Evolutionary conservation across 2,113 vertebrate species (phyloP).

Genomic region (Bufo gargarizans): DNA sequence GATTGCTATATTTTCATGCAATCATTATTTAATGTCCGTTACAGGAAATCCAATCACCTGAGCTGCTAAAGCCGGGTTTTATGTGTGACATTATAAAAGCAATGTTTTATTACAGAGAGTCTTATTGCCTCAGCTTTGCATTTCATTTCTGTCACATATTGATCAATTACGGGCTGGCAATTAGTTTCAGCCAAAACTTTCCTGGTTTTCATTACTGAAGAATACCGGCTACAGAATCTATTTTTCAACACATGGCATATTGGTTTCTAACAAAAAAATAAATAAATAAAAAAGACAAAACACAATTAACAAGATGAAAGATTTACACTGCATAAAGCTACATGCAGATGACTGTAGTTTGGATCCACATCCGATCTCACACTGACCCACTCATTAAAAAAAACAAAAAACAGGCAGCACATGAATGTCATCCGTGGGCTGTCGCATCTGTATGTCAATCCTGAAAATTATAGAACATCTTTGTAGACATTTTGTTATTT

Average conservation of each 20-base stretch:
- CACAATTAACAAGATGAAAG: neutral
- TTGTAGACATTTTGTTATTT: no score
- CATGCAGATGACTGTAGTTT: no score
- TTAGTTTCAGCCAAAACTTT: neutral
- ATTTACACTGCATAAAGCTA: no score
- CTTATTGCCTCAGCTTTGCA: neutral
- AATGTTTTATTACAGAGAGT: constrained; percentile 1
- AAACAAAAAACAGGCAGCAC: no score
- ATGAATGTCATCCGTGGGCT: no score
- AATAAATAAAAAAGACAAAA: neutral
- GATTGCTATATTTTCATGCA: no score
- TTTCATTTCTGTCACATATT: neutral
- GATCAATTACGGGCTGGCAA: neutral
- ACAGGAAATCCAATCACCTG: neutral
- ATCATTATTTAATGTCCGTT: neutral
- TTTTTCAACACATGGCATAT: neutral
- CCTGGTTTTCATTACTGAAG: neutral
- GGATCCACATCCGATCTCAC: no score
- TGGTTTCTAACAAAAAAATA: neutral
- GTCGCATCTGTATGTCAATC: no score
- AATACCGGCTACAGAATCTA: neutral
- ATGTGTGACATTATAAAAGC: neutral
- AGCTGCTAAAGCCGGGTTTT: neutral
- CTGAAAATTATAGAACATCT: no score
- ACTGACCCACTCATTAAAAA: no score